phyloP scores from a whole-genome alignment of 2,797 vertebrate species.

The Xenops minutus region DNA sequence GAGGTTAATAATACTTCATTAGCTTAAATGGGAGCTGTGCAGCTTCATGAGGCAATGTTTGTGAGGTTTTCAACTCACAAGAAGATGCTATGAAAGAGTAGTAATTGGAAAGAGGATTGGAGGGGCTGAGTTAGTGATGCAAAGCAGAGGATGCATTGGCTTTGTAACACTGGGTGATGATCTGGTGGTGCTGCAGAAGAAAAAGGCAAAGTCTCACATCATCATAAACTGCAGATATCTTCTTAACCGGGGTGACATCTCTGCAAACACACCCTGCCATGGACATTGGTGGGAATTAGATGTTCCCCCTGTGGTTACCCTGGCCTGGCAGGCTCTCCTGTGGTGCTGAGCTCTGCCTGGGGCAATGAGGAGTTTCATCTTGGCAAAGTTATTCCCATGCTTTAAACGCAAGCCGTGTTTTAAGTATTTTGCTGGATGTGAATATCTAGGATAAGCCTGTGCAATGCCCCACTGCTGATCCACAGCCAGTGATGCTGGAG shows the following conservation, averaged over 20 bases:
- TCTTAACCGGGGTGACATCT: neutral
- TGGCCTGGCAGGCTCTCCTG: neutral
- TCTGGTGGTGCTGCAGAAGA: neutral
- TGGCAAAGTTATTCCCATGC: neutral
- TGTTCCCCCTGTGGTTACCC: neutral
- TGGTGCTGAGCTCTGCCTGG: neutral
- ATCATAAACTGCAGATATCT: neutral
- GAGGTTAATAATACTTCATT: neutral
- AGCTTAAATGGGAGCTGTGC: neutral
- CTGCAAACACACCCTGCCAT: neutral
- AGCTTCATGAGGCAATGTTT: neutral
- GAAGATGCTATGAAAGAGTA: neutral
- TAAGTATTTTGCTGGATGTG: neutral
- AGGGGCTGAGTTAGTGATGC: neutral
- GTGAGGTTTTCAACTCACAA: neutral
- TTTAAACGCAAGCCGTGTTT: neutral
- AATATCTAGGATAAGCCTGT: neutral
- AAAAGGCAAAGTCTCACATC: neutral
- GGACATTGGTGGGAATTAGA: fast-evolving
- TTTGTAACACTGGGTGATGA: neutral
- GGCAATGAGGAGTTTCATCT: neutral
- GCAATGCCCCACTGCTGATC: neutral
- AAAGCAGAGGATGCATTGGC: neutral
- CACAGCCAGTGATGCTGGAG: neutral
- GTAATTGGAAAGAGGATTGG: neutral